Percentiles rank a stretch among this genome's conserved stretches.
Conservation (phyloP, 2,113 vertebrate genomes). For the Prionailurus viverrinus region DNA sequence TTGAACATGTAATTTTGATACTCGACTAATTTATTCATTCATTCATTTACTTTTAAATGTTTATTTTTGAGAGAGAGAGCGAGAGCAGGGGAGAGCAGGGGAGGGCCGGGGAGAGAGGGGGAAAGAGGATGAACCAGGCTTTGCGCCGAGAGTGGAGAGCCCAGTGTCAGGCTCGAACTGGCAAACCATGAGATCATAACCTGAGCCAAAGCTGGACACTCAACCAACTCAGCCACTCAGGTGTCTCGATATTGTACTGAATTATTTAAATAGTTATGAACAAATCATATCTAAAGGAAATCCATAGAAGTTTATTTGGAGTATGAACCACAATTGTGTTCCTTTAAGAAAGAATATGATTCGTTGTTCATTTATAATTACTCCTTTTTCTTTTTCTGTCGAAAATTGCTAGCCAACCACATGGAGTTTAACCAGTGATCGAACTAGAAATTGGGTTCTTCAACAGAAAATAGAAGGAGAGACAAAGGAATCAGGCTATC, state of each 20-base stretch:
- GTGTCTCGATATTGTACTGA: not conserved
- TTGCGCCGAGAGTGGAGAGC: no score
- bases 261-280: conserved; percentile 11
- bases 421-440: conserved; percentile 85
- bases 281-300: conserved; percentile 31
- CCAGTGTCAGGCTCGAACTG: no score
- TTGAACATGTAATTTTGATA: conserved; percentile 2
- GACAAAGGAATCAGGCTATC: conserved; percentile 79
- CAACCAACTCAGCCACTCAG: no score
- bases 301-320: conserved; percentile 1
- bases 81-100: no score
- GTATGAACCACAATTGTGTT: conserved; percentile 7
- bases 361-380: not conserved
- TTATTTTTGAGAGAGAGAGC: no score
- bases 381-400: conserved; percentile 56
- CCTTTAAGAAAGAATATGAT: conserved; percentile 49
- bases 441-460: conserved; percentile 93
- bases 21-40: not conserved
- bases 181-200: no score
- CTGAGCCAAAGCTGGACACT: no score
- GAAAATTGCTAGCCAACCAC: conserved; percentile 78
- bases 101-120: no score
- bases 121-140: no score
- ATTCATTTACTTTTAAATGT: not conserved
- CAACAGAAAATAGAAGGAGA: conserved; percentile 90